Evolutionary conservation across 2,888 invertebrate species (phyloP), one percentile per base, ranked within the genome.

Genomic region (Ormyrus labotus): DNA sequence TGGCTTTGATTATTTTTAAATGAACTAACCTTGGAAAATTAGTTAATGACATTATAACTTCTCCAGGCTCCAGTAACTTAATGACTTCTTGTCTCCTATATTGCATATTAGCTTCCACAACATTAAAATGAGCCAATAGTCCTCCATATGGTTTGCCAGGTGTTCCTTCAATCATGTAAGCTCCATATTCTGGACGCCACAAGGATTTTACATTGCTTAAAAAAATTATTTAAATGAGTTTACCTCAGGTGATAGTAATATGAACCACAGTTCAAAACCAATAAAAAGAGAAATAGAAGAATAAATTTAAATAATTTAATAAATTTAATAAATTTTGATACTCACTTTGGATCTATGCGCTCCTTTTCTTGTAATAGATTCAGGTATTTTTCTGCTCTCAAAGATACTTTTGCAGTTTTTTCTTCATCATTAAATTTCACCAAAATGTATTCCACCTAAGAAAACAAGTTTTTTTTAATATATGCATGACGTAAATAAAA

Each of bases 161-260:
- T 0, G 99, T 99, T 19, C 99, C 99, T 92, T 99, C 99, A 79
- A 99, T 94, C 99, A 99, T 99, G 89, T 99, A 99, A n/a, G 96
- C 95, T 3, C 97, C 99, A 92, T 98, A 99, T 91, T 99, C 99
- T 0, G 99, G 99, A 72, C 98, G 94, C 99, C 99, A 99, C 61
- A 98, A 91, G 0, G 96, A 97, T 89, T 97, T 96, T 0, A 96
- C 96, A 87, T 93, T 89, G 7, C 91, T 90, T 68, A 45, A 50
- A 45, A 78, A 72, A 61, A 55, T 55, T 6, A 80, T 13, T 48
- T 64, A 10, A 64, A 65, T 65, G 34, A 34, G 34, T 34, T 34
- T 34, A 34, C 34, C 4, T 3, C 34, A 34, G 34, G 34, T 34
- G 34, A 34, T 34, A 3, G 34, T 34, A 34, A 34, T 34, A 34